These are phyloP conservation scores for Epiperipatus broadwayi DNA, from an alignment of 2,888 invertebrate genomes.

Conservation along the genomic window DNA sequence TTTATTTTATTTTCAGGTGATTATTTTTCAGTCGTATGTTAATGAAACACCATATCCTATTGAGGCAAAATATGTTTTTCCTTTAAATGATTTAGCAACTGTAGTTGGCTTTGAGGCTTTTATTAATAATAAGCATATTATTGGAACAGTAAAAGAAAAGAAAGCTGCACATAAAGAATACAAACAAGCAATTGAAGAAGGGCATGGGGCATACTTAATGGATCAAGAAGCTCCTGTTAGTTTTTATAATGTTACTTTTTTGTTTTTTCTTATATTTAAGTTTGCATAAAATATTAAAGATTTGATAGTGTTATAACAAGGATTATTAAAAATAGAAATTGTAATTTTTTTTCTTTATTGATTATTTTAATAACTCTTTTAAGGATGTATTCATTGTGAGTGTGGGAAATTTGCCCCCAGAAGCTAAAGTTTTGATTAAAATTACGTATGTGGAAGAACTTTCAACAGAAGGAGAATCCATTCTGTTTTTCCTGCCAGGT, in stretches of 20 bases:
- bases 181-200: conserved; percentile 27
- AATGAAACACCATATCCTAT: conserved; percentile 22
- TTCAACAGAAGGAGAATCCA: conserved; percentile 25
- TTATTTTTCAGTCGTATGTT: conserved; percentile 25
- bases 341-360: too few species aligned
- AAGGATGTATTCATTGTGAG: conserved; percentile 30
- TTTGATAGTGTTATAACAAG: too few species aligned
- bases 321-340: too few species aligned
- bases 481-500: conserved; percentile 26
- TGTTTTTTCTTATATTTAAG: too few species aligned
- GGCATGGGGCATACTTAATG: conserved; percentile 32
- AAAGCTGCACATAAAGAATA: conserved; percentile 28
- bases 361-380: too few species aligned
- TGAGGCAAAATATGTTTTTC: conserved; percentile 31
- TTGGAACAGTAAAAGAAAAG: conserved; percentile 30
- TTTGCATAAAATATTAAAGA: too few species aligned
- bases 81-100: conserved; percentile 28
- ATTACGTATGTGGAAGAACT: conserved; percentile 30
- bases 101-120: conserved; percentile 32
- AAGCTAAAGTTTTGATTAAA: conserved; percentile 27
- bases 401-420: conserved; percentile 29
- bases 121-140: conserved; percentile 29
- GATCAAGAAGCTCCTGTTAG: conserved; percentile 28
- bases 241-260: conserved; percentile 15
- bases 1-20: conserved; percentile 21